Percentiles rank a stretch among this genome's conserved stretches.
Evolutionary conservation across 2,888 invertebrate species (phyloP).

Genomic region (Dastarcus helophoroides): DNA sequence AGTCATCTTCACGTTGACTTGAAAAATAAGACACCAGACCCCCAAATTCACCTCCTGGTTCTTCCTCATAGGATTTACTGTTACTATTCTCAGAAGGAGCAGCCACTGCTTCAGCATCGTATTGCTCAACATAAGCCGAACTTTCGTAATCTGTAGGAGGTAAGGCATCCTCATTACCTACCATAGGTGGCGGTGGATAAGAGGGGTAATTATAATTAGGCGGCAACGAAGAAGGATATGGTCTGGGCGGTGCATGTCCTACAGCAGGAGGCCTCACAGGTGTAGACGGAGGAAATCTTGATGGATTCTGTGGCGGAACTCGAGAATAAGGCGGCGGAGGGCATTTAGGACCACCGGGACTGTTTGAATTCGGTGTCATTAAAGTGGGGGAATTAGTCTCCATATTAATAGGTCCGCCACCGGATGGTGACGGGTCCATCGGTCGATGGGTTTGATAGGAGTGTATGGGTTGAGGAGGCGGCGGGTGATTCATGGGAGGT

Average conservation of each 20-base stretch:
- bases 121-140: slow-evolving; percentile 30
- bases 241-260: slow-evolving; percentile 26
- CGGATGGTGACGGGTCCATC: slow-evolving; percentile 44
- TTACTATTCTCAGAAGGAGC: slow-evolving; percentile 19
- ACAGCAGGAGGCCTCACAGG: slow-evolving; percentile 8
- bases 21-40: slow-evolving; percentile 88
- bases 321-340: slow-evolving; percentile 24
- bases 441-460: slow-evolving; percentile 36
- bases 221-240: slow-evolving; percentile 18
- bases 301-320: slow-evolving; percentile 10
- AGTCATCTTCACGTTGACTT: slow-evolving; percentile 78
- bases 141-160: slow-evolving; percentile 32
- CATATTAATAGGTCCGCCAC: slow-evolving; percentile 41
- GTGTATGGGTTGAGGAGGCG: slow-evolving; percentile 13
- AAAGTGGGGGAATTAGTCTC: slow-evolving; percentile 22
- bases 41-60: slow-evolving; percentile 65
- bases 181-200: slow-evolving; percentile 30
- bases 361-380: slow-evolving; percentile 19
- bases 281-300: slow-evolving; percentile 22
- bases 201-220: slow-evolving; percentile 37
- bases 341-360: slow-evolving; percentile 31
- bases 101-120: slow-evolving; percentile 12
- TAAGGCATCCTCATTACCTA: slow-evolving; percentile 30
- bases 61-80: slow-evolving; percentile 42
- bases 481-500: too few relatives aligned